Percentiles rank a stretch among this genome's conserved stretches.
These are phyloP conservation scores for Dasysyrphus tricinctus DNA, from an alignment of 2,888 invertebrate species.

Conservation along the genomic window DNA sequence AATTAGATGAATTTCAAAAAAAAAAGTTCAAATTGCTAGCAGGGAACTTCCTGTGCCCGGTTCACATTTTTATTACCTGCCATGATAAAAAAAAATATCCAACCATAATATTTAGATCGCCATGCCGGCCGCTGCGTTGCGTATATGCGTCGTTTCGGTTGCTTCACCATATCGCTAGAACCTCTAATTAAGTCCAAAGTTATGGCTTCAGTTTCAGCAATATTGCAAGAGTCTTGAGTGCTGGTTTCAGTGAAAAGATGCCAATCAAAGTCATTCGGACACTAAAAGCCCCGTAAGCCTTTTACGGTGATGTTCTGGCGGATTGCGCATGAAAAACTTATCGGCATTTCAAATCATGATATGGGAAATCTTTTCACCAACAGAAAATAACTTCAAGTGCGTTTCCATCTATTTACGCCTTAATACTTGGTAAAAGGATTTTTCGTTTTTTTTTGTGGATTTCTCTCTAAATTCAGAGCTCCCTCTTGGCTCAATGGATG, in stretches of 20 bases:
- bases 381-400: slow-evolving; percentile 18
- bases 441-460: background rate
- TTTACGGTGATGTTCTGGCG: background rate
- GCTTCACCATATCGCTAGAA: slow-evolving; percentile 25
- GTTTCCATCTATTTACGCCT: slow-evolving; percentile 3
- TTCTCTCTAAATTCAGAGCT: slow-evolving; percentile 11
- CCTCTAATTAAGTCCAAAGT: slow-evolving; percentile 62
- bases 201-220: slow-evolving; percentile 40
- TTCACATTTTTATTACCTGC: slow-evolving; percentile 42
- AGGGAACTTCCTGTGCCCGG: slow-evolving; percentile 44
- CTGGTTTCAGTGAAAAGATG: slow-evolving; percentile 32
- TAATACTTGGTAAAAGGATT: slow-evolving; percentile 34
- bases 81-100: slow-evolving; percentile 36
- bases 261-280: slow-evolving; percentile 66
- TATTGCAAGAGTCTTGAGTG: slow-evolving; percentile 15
- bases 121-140: slow-evolving; percentile 1
- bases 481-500: slow-evolving; percentile 44
- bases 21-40: slow-evolving; percentile 9
- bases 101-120: slow-evolving; percentile 44
- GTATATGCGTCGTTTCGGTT: background rate
- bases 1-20: slow-evolving; percentile 2
- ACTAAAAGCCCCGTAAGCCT: slow-evolving; percentile 54
- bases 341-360: slow-evolving; percentile 57
- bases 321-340: slow-evolving; percentile 29
- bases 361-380: slow-evolving; percentile 53